Percentiles rank a stretch among this genome's conserved stretches.
These are phyloP conservation scores for Pheosia tremula DNA, from an alignment of 2,888 invertebrate species.

Conservation along the genomic window DNA sequence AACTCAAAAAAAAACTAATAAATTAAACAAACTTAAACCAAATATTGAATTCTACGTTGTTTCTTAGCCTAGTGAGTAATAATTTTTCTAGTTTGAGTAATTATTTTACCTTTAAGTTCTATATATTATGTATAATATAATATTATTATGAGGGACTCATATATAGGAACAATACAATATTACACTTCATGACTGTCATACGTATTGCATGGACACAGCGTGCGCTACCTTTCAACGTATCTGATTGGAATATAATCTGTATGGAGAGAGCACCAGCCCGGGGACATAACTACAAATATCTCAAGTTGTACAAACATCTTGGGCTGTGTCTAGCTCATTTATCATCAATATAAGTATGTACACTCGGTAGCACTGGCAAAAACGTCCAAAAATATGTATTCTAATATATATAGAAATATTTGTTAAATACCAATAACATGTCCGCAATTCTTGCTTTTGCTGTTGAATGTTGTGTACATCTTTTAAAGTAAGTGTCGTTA, in stretches of 20 bases:
- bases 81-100: neutral
- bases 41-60: neutral
- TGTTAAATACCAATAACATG: neutral
- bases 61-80: conserved; percentile 1
- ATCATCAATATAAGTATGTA: neutral
- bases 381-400: neutral
- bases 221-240: neutral
- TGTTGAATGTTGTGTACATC: neutral
- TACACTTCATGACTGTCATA: neutral
- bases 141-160: too few species aligned
- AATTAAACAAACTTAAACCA: neutral
- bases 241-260: neutral
- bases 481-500: neutral
- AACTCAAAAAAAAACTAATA: neutral
- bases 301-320: neutral
- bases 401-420: neutral
- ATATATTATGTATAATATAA: neutral
- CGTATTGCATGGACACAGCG: neutral
- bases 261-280: neutral
- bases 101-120: neutral
- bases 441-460: neutral
- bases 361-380: neutral
- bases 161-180: neutral
- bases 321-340: neutral
- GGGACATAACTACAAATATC: neutral